phyloP scores from a whole-genome alignment of 1,140 invertebrate genomes.

The Drosophila virilis region DNA sequence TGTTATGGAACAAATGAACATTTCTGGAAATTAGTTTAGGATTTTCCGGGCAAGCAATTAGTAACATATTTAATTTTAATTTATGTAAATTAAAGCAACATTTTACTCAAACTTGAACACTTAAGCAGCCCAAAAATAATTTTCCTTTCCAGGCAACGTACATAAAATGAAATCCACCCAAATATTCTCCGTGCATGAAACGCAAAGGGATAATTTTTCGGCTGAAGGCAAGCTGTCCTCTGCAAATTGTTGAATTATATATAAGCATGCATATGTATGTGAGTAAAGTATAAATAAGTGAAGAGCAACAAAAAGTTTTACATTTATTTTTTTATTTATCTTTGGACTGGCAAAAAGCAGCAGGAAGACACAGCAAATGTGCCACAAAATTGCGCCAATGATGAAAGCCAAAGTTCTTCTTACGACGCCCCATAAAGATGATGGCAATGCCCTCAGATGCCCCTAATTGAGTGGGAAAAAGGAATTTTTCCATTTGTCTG shows the following conservation, averaged over 20 bases:
- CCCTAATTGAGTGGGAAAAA: slow-evolving; percentile 48
- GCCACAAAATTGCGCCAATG: slow-evolving; percentile 59
- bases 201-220: slow-evolving; percentile 40
- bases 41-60: slow-evolving; percentile 6
- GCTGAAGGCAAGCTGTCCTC: slow-evolving; percentile 33
- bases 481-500: slow-evolving; percentile 39
- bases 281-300: slow-evolving; percentile 37
- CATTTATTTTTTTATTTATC: slow-evolving; percentile 19
- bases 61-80: slow-evolving; percentile 12
- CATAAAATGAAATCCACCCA: slow-evolving; percentile 14
- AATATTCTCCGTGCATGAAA: slow-evolving; percentile 18
- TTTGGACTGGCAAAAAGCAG: slow-evolving; percentile 29
- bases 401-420: slow-evolving; percentile 20
- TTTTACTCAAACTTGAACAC: slow-evolving; percentile 16
- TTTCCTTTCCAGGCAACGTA: not conserved
- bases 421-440: slow-evolving; percentile 23
- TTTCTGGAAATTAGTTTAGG: not conserved
- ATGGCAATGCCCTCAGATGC: slow-evolving; percentile 38
- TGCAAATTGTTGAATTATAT: slow-evolving; percentile 55
- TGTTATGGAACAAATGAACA: not conserved
- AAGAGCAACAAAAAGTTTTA: slow-evolving; percentile 42
- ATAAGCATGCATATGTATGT: slow-evolving; percentile 23
- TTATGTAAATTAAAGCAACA: slow-evolving; percentile 19
- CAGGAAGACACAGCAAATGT: slow-evolving; percentile 14
- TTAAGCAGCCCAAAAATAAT: slow-evolving; percentile 12